Base-by-base conservation (phyloP, 2,113 vertebrate species). In the Colistium nudipinnis region DNA sequence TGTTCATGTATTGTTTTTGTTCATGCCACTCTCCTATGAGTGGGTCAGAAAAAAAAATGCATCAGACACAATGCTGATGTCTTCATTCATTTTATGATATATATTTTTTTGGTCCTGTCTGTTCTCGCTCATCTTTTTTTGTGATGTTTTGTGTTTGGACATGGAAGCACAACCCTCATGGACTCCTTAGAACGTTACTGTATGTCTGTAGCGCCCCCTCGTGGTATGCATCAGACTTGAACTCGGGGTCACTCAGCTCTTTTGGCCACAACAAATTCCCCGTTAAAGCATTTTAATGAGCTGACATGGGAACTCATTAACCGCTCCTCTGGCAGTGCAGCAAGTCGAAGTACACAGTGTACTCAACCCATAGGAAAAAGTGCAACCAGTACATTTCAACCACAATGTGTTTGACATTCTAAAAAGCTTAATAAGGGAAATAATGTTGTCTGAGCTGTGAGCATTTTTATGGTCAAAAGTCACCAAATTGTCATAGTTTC, bases 131-230 rank as follows among this genome's bases (percentile, higher is more conserved):
- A 11, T 30, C 60, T 41, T 3, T 56, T 9, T 25, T 52, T 51
- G 49, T 61, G 3, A 35, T 47, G 2, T 38, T 57, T 25, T 56
- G 17, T 3, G 3, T 14, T 17, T 39, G 27, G 1, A 20, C 14
- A 27, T 8, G 14, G 6, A 12, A 35, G 24, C 1, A 2, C 17
- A 35, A 20, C 1, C n/a, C 4, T 13, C 16, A 27, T n/a, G 3
- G 43, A n/a, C 48, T 38, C 6, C 16, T 38, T 1, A 35, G 8
- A 22, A 35, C 51, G 2, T 39, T 33, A 13, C 20, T 2, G 19
- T 47, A 38, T n/a, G 16, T 36, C 70, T 75, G 27, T 43, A 70
- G 41, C 80, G 13, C 81, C 83, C 73, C 62, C 83, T 47, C 74
- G 83, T 87, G 88, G 75, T 12, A 7, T 43, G 3, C 19, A 35